These are phyloP conservation scores for Aelia acuminata DNA, from an alignment of 2,888 invertebrate species.

Conservation along the genomic window DNA sequence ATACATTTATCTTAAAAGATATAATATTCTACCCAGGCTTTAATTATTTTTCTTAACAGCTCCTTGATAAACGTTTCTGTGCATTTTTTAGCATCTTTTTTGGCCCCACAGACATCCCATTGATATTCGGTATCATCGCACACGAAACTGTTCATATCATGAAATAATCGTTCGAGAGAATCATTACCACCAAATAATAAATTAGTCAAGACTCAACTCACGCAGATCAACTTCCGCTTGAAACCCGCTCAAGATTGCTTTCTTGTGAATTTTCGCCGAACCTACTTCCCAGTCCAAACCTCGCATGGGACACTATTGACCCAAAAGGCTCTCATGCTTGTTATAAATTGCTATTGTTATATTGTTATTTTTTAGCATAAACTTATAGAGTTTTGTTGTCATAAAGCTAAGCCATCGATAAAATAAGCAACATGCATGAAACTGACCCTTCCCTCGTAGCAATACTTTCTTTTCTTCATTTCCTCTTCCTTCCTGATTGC, in stretches of 20 bases:
- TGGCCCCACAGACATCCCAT: too few species aligned
- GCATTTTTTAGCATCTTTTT: too few species aligned
- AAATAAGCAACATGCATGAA: neutral
- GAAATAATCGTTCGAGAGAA: too few species aligned
- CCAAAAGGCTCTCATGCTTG: neutral
- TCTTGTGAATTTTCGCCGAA: slow-evolving; percentile 10
- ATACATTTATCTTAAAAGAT: too few species aligned
- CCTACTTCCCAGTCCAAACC: neutral
- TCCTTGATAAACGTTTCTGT: too few species aligned
- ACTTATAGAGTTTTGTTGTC: too few species aligned
- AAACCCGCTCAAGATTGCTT: neutral
- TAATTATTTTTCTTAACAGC: too few species aligned
- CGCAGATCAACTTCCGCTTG: neutral
- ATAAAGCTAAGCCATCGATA: neutral
- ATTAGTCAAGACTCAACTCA: too few species aligned
- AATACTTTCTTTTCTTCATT: slow-evolving; percentile 44
- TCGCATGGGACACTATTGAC: neutral
- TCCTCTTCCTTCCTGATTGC: neutral
- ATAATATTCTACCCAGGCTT: too few species aligned
- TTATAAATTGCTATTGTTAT: neutral
- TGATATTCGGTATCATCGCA: too few species aligned
- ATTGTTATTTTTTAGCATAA: neutral
- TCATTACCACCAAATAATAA: too few species aligned
- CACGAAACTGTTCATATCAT: too few species aligned
- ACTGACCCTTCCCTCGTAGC: neutral